phyloP scores from a whole-genome alignment of 2,113 vertebrate genomes.

The Butastur rufipennis region DNA sequence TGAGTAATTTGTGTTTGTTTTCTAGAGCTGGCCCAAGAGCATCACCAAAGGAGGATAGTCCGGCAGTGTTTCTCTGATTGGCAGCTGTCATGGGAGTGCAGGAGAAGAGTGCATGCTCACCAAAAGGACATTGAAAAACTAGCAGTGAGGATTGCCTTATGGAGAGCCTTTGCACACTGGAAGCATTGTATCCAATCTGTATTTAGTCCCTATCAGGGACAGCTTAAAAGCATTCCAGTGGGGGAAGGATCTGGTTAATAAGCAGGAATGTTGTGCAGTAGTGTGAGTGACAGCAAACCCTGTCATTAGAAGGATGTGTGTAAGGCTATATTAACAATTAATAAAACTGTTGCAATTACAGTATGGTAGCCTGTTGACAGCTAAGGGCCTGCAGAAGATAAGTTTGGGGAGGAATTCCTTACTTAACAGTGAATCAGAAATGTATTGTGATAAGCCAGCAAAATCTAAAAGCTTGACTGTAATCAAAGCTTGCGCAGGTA shows the following conservation, averaged over 20 bases:
- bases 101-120: conserved; percentile 23
- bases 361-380: not conserved
- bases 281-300: fast-evolving
- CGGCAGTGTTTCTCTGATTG: conserved; percentile 73
- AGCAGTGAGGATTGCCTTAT: conserved; percentile 54
- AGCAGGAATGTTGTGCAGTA: not conserved
- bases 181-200: conserved; percentile 83
- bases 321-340: not conserved
- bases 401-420: not conserved
- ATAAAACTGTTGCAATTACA: not conserved
- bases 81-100: conserved; percentile 62
- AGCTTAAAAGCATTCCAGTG: fast-evolving
- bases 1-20: not conserved
- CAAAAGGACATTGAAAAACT: conserved; percentile 44
- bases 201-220: not conserved
- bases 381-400: not conserved
- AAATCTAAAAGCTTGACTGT: not conserved
- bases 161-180: conserved; percentile 75
- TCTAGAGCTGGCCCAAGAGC: conserved; percentile 66
- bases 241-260: not conserved
- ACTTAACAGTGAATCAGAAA: not conserved
- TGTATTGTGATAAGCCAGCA: not conserved
- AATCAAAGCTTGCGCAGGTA: not conserved
- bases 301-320: not conserved
- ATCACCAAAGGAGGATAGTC: conserved; percentile 13